phyloP scores from a whole-genome alignment of 2,797 vertebrate species.

The Macropus fuliginosus region DNA sequence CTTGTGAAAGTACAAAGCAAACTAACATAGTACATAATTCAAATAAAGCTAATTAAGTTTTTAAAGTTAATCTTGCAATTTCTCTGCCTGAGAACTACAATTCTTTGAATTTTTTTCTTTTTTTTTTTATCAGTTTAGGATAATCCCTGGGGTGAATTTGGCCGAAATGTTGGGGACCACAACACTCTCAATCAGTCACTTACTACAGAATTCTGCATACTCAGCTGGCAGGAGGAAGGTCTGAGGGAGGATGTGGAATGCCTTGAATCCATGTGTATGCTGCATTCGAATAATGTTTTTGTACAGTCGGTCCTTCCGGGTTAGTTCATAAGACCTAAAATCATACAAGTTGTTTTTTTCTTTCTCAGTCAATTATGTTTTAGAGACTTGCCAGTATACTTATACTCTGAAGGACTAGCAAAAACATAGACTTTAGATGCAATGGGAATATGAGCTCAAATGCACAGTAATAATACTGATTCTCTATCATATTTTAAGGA shows the following conservation, averaged over 20 bases:
- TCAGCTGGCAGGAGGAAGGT: constrained; percentile 95
- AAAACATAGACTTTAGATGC: background rate
- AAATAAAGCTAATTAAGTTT: constrained; percentile 24
- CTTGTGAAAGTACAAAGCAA: background rate
- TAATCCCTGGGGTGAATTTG: background rate
- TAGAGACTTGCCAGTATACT: background rate
- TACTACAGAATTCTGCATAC: constrained; percentile 96
- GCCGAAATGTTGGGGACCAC: background rate
- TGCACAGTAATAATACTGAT: background rate
- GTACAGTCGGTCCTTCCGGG: constrained; percentile 96
- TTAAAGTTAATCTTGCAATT: constrained; percentile 15
- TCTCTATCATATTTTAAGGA: background rate
- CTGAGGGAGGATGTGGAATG: constrained; percentile 96
- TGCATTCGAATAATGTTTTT: constrained; percentile 99
- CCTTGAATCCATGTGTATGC: constrained; percentile 92
- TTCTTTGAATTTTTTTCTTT: background rate
- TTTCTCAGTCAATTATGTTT: constrained; percentile 10
- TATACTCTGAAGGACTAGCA: background rate
- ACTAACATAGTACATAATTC: background rate
- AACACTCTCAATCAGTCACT: constrained; percentile 79
- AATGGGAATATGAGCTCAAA: background rate
- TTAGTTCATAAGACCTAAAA: constrained; percentile 96
- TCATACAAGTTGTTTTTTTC: constrained; percentile 71
- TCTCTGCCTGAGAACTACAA: constrained; percentile 1
- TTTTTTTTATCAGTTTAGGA: background rate